Evolutionary conservation across 2,797 vertebrate genomes (phyloP).

Genomic region (Pelobates cultripes): DNA sequence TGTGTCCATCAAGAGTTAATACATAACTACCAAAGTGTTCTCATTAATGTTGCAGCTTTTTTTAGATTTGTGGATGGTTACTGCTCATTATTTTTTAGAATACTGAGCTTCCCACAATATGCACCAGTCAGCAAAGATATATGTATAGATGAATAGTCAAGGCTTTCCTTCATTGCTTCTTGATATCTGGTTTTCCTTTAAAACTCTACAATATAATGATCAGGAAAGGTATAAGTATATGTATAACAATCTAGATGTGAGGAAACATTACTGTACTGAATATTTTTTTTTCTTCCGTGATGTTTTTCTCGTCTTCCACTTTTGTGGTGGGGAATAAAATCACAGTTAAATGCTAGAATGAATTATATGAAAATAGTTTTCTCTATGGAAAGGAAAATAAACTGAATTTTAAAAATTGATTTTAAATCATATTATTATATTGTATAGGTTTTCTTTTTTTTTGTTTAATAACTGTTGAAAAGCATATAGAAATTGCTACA

Average conservation of each 20-base stretch:
- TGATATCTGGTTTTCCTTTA: conserved; percentile 66
- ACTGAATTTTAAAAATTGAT: too few species aligned
- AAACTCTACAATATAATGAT: conserved; percentile 69
- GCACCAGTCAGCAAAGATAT: conserved; percentile 66
- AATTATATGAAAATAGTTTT: neutral
- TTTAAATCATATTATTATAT: too few species aligned
- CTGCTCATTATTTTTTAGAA: conserved; percentile 78
- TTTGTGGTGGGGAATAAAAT: neutral
- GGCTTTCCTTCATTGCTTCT: conserved; percentile 68
- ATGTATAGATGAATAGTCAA: conserved; percentile 69
- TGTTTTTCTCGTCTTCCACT: neutral
- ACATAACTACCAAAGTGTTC: neutral
- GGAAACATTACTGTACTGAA: conserved; percentile 40
- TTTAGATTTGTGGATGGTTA: conserved; percentile 71
- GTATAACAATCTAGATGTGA: conserved; percentile 59
- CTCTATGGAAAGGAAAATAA: too few species aligned
- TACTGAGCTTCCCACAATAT: conserved; percentile 66
- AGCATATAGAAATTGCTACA: too few species aligned
- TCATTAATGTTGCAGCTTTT: conserved; percentile 28
- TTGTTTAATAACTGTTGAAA: too few species aligned
- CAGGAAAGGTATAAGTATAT: conserved; percentile 63
- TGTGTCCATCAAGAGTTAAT: neutral
- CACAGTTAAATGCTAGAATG: neutral
- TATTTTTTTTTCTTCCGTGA: neutral
- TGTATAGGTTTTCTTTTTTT: too few species aligned